phyloP scores from a whole-genome alignment of 2,113 vertebrate species.

The Raphicerus campestris region DNA sequence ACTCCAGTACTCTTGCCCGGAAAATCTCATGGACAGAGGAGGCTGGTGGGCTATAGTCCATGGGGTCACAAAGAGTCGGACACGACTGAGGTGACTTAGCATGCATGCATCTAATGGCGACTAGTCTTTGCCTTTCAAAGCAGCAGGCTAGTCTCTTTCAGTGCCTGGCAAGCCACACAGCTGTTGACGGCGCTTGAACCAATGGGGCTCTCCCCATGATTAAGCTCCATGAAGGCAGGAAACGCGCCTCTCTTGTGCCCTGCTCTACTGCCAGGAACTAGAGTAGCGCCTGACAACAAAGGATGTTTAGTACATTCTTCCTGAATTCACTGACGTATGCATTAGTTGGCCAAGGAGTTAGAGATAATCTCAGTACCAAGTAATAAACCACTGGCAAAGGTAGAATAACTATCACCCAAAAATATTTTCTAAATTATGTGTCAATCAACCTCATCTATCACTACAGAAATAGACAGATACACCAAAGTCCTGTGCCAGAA shows the following conservation, averaged over 20 bases:
- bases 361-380: background rate
- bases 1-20: background rate
- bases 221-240: background rate
- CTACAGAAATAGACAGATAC: background rate
- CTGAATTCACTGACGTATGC: background rate
- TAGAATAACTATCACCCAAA: background rate
- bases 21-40: background rate
- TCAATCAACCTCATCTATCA: too few species aligned
- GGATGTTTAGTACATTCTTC: background rate
- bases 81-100: background rate
- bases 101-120: background rate
- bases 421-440: background rate
- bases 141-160: too few species aligned
- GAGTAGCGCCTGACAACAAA: background rate
- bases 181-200: background rate
- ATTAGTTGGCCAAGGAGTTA: background rate
- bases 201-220: rapidly evolving
- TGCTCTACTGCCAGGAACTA: background rate
- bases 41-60: background rate
- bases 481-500: background rate
- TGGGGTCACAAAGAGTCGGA: background rate
- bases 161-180: rapidly evolving
- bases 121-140: background rate
- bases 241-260: background rate
- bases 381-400: background rate